Conservation (phyloP, 2,113 vertebrate genomes). For the Gallinago undulata region DNA sequence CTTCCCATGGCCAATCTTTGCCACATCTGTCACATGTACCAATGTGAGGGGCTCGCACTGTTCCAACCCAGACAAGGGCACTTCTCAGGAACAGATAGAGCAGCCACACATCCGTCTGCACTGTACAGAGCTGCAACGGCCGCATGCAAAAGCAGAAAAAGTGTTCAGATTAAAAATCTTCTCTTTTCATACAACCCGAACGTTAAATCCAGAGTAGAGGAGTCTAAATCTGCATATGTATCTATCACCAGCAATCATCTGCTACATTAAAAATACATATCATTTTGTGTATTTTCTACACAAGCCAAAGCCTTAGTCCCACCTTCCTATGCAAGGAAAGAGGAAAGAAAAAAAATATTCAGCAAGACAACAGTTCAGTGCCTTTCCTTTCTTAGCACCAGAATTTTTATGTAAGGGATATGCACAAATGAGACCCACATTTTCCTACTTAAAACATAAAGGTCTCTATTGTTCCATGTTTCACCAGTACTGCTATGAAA, state of each 20-base stretch:
- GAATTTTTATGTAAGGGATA: constrained; percentile 51
- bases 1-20: background rate
- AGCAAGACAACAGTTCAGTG: background rate
- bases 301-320: background rate
- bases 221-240: background rate
- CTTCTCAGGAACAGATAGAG: background rate
- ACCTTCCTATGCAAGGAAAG: background rate
- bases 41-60: background rate
- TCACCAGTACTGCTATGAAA: constrained; percentile 41
- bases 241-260: background rate
- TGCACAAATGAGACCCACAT: constrained; percentile 37
- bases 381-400: constrained; percentile 6
- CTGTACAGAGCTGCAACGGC: background rate
- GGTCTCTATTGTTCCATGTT: constrained; percentile 55
- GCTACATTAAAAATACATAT: background rate
- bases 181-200: background rate
- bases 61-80: background rate
- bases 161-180: background rate
- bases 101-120: background rate
- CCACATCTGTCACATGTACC: background rate
- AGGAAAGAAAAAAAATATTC: background rate
- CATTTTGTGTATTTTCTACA: background rate
- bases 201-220: background rate
- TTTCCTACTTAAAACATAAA: constrained; percentile 61
- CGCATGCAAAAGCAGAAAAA: background rate